These are phyloP conservation scores for Thamnaconus septentrionalis DNA, from an alignment of 2,113 vertebrate species.

Conservation along the genomic window DNA sequence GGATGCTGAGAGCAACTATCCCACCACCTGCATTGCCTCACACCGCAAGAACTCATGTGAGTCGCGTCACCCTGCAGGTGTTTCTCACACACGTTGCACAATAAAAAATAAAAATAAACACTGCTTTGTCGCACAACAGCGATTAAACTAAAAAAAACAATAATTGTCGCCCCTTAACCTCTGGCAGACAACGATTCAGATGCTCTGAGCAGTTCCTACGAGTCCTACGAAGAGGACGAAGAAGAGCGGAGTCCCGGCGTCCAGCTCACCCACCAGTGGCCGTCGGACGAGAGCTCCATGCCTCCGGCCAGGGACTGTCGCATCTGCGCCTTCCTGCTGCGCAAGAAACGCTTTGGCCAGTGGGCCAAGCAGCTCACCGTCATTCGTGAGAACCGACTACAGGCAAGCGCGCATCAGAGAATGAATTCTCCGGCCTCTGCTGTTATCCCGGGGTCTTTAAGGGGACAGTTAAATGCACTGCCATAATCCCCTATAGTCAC, in stretches of 20 bases:
- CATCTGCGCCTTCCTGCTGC: constrained; percentile 93
- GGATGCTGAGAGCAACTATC: constrained; percentile 92
- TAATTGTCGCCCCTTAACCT: background rate
- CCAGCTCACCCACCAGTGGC: constrained; percentile 89
- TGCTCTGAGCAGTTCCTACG: constrained; percentile 95
- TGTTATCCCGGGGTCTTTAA: background rate
- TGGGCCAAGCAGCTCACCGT: constrained; percentile 97
- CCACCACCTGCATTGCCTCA: constrained; percentile 83
- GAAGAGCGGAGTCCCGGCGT: constrained; percentile 83
- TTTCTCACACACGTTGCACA: rapidly evolving
- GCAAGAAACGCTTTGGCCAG: constrained; percentile 97
- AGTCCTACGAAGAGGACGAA: constrained; percentile 97
- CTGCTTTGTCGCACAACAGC: background rate
- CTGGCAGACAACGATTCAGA: constrained; percentile 93
- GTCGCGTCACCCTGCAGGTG: constrained; percentile 15
- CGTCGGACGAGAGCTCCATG: constrained; percentile 90
- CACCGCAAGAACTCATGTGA: constrained; percentile 92
- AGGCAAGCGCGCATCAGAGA: background rate
- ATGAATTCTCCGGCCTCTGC: background rate
- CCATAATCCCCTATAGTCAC: no score
- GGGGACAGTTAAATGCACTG: no score
- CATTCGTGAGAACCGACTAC: constrained; percentile 88
- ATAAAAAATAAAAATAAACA: background rate
- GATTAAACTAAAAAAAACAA: no score
- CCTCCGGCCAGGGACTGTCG: constrained; percentile 89